Conservation (phyloP, 2,888 invertebrate species). For the Archips crataeganus region DNA sequence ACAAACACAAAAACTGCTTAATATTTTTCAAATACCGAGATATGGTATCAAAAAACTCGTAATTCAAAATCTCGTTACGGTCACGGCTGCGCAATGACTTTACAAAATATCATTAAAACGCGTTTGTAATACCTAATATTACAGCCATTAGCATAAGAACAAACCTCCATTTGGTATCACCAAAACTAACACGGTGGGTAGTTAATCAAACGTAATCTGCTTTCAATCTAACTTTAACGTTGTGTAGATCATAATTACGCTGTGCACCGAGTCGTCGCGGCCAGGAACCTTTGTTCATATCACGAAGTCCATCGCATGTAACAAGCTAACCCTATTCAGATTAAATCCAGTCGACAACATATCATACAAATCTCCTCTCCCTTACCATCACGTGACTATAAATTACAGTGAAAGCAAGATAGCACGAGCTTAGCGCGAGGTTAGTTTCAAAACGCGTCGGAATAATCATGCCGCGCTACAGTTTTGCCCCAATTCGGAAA, state of each 20-base stretch:
- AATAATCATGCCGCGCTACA: constrained; percentile 9
- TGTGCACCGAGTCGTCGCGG: constrained; percentile 66
- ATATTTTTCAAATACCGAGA: not conserved
- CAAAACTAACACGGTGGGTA: constrained; percentile 61
- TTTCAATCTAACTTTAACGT: constrained; percentile 68
- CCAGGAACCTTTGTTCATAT: constrained; percentile 81
- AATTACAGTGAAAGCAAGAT: constrained; percentile 15
- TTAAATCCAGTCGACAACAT: constrained; percentile 49
- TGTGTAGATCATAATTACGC: constrained; percentile 79
- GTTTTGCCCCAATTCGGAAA: constrained; percentile 20
- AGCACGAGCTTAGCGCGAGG: not conserved
- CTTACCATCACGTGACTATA: constrained; percentile 15
- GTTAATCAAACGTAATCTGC: constrained; percentile 76
- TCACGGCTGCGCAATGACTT: constrained; percentile 29
- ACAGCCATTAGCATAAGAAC: constrained; percentile 35
- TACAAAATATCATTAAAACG: constrained; percentile 26
- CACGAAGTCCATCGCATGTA: constrained; percentile 64
- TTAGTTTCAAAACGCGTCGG: constrained; percentile 1
- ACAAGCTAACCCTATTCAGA: constrained; percentile 54
- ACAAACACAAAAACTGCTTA: not conserved
- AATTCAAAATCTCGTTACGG: constrained; percentile 24
- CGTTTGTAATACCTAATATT: constrained; percentile 32
- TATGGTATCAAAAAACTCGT: constrained; percentile 9
- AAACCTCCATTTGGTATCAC: constrained; percentile 43
- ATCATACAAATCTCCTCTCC: constrained; percentile 38